phyloP scores from a whole-genome alignment of 2,888 invertebrate species.

The Choristoneura rosaceana region DNA sequence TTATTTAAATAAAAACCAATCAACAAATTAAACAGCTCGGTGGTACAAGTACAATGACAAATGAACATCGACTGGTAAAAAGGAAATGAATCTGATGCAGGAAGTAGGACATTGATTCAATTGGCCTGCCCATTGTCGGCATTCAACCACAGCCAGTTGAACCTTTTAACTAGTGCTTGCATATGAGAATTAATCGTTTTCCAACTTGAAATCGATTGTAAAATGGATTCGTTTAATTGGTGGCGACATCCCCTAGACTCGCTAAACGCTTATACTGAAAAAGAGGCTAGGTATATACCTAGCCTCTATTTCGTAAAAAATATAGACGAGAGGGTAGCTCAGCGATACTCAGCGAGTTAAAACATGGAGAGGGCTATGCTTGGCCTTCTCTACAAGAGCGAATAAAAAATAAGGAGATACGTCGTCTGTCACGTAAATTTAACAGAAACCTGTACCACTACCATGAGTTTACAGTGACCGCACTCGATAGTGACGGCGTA shows the following conservation, averaged over 20 bases:
- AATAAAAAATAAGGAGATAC: no score
- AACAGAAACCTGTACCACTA: no score
- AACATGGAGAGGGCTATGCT: no score
- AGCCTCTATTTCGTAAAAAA: background rate
- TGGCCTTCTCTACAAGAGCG: no score
- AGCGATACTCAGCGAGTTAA: no score
- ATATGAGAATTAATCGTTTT: conserved; percentile 46
- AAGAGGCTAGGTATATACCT: no score
- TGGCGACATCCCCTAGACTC: background rate
- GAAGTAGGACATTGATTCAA: conserved; percentile 84
- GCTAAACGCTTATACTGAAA: background rate
- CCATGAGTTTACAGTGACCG: no score
- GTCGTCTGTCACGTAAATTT: no score
- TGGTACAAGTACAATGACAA: conserved; percentile 72
- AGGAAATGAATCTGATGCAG: conserved; percentile 83
- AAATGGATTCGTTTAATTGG: background rate
- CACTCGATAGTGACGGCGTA: no score
- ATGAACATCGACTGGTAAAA: conserved; percentile 76
- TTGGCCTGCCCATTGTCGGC: conserved; percentile 69
- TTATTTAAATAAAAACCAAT: conserved; percentile 65
- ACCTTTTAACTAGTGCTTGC: conserved; percentile 54
- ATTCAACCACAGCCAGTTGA: conserved; percentile 61
- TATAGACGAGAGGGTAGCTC: no score
- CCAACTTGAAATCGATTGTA: conserved; percentile 40
- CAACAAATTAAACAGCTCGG: conserved; percentile 66